Evolutionary conservation across 2,113 vertebrate genomes (phyloP), one percentile per base, ranked within the genome.

Genomic region (Anolis sagrei): DNA sequence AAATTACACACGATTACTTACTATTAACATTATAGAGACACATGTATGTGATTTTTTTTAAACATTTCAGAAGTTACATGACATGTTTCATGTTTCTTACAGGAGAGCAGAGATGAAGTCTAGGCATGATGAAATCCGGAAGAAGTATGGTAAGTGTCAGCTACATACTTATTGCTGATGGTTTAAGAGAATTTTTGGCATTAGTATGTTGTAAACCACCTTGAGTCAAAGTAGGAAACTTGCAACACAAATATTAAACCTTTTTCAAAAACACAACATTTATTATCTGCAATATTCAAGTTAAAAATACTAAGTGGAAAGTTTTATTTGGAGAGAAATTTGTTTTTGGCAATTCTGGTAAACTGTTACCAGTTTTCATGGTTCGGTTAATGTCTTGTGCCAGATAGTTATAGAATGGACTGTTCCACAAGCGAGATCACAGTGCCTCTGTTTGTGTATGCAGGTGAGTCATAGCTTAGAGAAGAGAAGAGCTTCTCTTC

Each of bases 111-210:
- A 99, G 92, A 98, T 99, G 98, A 98, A 97, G 81, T 93, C 95
- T 32, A 96, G 98, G 85, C 99, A 99, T 1, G 98, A 99, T 3
- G 98, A 99, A 91, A 98, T 99, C 91, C 96, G 98, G 84, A 97
- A 95, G 36, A 99, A 99, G 97, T 99, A 99, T 0, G 99, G 98
- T 99, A 94, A 96, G 94, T 4, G 5, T 51, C 16, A 21, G 11
- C 25, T 66, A 62, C 83, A 81, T 48, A 0, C 4, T 0, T 82
- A 48, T 4, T 0, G 2, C 81, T 80, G 2, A 5, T 34, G 18
- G 51, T 16, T 64, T 27, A 39, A 11, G 14, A n/a, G n/a, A n/a
- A n/a, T n/a, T n/a, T n/a, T n/a, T n/a, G n/a, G n/a, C n/a, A n/a
- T n/a, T n/a, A n/a, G n/a, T n/a, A n/a, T n/a, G n/a, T n/a, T n/a